Base-by-base conservation (phyloP, 2,113 vertebrate species). In the Thomomys bottae region DNA sequence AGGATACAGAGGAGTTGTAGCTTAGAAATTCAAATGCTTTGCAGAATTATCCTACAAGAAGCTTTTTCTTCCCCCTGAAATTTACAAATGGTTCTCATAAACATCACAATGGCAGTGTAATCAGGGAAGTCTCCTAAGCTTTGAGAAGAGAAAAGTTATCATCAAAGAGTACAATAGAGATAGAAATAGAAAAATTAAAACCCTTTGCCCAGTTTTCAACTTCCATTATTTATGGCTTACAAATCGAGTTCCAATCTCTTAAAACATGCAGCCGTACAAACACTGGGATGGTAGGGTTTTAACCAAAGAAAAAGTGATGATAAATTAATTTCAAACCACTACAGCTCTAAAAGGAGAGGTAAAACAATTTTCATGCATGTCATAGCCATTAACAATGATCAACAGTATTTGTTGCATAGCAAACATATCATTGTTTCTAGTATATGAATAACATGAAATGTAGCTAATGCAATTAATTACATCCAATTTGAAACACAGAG, bases 371-470 rank as follows among this genome's bases (percentile, higher is more conserved):
- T 54, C 32, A 93, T 49, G 1, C 61, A 84, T 79, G 85, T 75
- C 68, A 80, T 59, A 93, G 71, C 80, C 73, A 94, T 88, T 93
- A 94, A 95, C 85, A 61, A 76, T 81, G 45, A 91, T 6, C 76
- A 93, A 0, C 18, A 59, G 26, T 6, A 30, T 73, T 88, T 88
- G 59, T 91, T 91, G 45, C 54, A 71, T 67, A 87, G 66, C 34
- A 36, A 93, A 70, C 82, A 76, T 66, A 75, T 76, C 89, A 81
- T 91, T 90, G 0, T 88, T 88, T 84, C 90, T 77, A 87, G 54
- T 92, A 20, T 45, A 3, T 2, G 82, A 15, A 40, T 90, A 85
- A 94, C 68, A 92, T 21, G 23, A 77, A 40, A 73, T 75, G 93
- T 17, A 67, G 12, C 32, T 95, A 87, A 87, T 79, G 42, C 24